Evolutionary conservation across 2,888 invertebrate species (phyloP).

Genomic region (Cactoblastis cactorum): DNA sequence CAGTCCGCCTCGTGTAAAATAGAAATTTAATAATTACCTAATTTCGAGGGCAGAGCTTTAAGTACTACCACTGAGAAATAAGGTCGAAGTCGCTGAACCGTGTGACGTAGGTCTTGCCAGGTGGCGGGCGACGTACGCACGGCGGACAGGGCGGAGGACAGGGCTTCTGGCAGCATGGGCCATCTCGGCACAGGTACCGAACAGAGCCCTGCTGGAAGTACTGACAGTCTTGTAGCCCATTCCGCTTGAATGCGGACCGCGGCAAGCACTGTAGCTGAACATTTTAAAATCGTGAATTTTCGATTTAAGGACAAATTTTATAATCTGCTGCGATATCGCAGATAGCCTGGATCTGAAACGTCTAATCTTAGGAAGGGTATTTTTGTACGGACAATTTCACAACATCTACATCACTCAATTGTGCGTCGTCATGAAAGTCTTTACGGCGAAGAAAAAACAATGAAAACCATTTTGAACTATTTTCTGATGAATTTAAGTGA

Average conservation of each 20-base stretch:
- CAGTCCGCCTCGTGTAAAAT: slow-evolving; percentile 58
- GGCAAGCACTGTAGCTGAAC: slow-evolving; percentile 72
- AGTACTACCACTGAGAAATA: slow-evolving; percentile 63
- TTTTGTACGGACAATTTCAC: no score
- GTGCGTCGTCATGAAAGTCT: no score
- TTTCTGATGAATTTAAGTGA: no score
- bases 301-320: not conserved
- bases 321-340: not conserved
- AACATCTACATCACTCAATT: no score
- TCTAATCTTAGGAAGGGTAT: no score
- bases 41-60: slow-evolving; percentile 34
- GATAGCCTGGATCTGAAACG: no score
- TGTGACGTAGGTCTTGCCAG: slow-evolving; percentile 72
- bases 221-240: slow-evolving; percentile 73
- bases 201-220: slow-evolving; percentile 74
- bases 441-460: no score
- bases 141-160: slow-evolving; percentile 69
- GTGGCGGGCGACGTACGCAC: slow-evolving; percentile 67
- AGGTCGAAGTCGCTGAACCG: slow-evolving; percentile 74
- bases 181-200: slow-evolving; percentile 68
- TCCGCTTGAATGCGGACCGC: slow-evolving; percentile 74
- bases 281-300: slow-evolving; percentile 13
- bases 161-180: slow-evolving; percentile 49
- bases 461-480: no score
- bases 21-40: slow-evolving; percentile 54